Conservation (phyloP, 2,113 vertebrate genomes). For the Cyprinodon variegatus region DNA sequence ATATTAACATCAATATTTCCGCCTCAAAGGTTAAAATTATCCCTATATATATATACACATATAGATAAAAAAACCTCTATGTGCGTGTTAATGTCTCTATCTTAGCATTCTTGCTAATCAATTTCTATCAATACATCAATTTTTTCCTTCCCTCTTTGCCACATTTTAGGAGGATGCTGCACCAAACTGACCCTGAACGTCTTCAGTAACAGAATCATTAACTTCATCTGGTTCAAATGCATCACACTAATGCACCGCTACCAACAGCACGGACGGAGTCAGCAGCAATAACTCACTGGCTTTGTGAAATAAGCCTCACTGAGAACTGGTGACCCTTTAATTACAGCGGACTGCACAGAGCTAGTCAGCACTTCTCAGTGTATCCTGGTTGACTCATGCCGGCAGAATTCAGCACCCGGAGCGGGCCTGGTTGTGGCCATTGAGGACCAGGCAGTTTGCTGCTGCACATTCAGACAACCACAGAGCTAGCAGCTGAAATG, state of each 20-base stretch:
- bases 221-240: neutral
- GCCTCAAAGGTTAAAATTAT: neutral
- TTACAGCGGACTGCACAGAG: neutral
- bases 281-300: slow-evolving; percentile 1
- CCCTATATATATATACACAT: too few species aligned
- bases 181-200: neutral
- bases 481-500: slow-evolving; percentile 43
- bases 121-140: neutral
- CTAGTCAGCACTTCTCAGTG: slow-evolving; percentile 8
- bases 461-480: slow-evolving; percentile 7
- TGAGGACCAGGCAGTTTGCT: slow-evolving; percentile 11
- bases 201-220: neutral
- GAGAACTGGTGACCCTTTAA: slow-evolving; percentile 14
- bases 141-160: neutral
- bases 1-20: neutral
- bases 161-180: slow-evolving; percentile 5
- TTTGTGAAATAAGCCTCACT: neutral
- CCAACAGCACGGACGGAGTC: neutral
- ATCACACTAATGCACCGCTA: slow-evolving; percentile 3
- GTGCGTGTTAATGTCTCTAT: neutral
- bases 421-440: slow-evolving; percentile 44
- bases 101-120: neutral
- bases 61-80: neutral
- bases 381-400: slow-evolving; percentile 10
- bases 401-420: slow-evolving; percentile 6